Conservation (phyloP, 2,797 vertebrate species). For the Nyctibius grandis region DNA sequence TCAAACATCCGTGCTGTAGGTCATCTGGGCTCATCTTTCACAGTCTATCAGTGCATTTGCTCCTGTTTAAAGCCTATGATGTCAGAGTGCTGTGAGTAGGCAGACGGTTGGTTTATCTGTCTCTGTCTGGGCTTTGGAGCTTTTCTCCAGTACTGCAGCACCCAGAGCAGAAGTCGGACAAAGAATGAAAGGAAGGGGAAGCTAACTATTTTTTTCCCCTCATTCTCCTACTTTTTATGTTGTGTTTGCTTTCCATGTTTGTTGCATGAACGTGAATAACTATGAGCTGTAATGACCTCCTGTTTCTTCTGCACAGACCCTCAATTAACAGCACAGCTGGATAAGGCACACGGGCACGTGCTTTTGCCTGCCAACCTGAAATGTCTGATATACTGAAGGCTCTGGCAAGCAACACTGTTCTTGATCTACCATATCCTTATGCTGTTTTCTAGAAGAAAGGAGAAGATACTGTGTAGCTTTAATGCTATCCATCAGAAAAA, state of each 20-base stretch:
- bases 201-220: background rate
- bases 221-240: background rate
- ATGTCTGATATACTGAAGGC: background rate
- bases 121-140: background rate
- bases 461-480: background rate
- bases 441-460: background rate
- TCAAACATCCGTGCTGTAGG: background rate
- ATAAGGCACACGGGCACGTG: background rate
- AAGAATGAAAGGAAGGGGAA: background rate
- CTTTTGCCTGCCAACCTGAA: background rate
- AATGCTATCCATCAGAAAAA: background rate
- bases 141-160: background rate
- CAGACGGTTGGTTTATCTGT: background rate
- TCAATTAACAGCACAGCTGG: background rate
- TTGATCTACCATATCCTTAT: background rate
- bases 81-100: background rate
- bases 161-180: background rate
- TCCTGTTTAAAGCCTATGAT: background rate
- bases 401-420: background rate
- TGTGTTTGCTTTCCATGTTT: background rate
- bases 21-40: background rate
- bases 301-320: background rate
- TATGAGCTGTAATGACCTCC: background rate
- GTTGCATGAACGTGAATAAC: background rate
- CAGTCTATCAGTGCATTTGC: background rate